Evolutionary conservation across 1,140 invertebrate species (phyloP).

Genomic region (Drosophila lacertosa): DNA sequence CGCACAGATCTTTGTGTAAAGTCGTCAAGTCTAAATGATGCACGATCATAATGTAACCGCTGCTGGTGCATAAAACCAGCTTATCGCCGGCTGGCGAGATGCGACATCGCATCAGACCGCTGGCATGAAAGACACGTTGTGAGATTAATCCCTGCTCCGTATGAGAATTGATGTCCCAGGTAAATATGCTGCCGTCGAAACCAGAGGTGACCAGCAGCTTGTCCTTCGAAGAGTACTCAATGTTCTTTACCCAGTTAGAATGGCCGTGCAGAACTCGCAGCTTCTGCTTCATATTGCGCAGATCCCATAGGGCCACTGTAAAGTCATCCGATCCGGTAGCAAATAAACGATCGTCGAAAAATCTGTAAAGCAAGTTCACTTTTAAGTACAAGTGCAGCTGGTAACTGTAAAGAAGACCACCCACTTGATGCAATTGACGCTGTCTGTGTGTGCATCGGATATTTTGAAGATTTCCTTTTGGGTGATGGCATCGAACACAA

Average conservation of each 20-base stretch:
- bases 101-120: slow-evolving; percentile 92
- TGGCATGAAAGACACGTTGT: slow-evolving; percentile 91
- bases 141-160: slow-evolving; percentile 91
- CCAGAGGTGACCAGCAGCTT: slow-evolving; percentile 95
- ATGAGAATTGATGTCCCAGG: slow-evolving; percentile 96
- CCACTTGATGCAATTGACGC: slow-evolving; percentile 96
- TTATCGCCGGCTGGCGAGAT: slow-evolving; percentile 93
- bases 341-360: slow-evolving; percentile 94
- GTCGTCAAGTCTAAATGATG: slow-evolving; percentile 94
- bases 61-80: slow-evolving; percentile 95
- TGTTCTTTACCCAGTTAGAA: slow-evolving; percentile 98
- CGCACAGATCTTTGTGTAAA: slow-evolving; percentile 91
- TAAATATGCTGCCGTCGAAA: slow-evolving; percentile 96
- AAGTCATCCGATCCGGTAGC: slow-evolving; percentile 97
- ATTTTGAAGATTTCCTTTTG: slow-evolving; percentile 90
- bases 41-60: slow-evolving; percentile 94
- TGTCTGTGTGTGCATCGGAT: slow-evolving; percentile 93
- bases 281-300: slow-evolving; percentile 91
- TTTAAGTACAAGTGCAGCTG: neutral
- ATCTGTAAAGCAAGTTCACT: slow-evolving; percentile 85
- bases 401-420: slow-evolving; percentile 11
- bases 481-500: slow-evolving; percentile 94
- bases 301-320: slow-evolving; percentile 96
- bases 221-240: slow-evolving; percentile 95
- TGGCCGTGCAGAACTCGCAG: slow-evolving; percentile 93